Evolutionary conservation across 2,113 vertebrate species (phyloP).

Genomic region (Glareola pratincola): DNA sequence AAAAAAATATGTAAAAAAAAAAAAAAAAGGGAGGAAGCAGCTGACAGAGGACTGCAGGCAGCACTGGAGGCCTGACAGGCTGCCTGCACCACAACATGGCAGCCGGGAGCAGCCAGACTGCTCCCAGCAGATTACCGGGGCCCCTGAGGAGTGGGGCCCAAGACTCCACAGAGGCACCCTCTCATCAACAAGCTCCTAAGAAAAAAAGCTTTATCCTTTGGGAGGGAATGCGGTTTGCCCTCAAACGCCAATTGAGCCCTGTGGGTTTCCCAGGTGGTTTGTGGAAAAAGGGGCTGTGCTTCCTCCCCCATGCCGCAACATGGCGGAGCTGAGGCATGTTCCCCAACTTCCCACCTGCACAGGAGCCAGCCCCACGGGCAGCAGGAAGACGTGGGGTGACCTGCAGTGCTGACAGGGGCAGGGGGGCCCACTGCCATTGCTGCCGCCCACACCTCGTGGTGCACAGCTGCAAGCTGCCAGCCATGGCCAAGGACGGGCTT

Average conservation of each 20-base stretch:
- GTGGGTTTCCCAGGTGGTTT: neutral
- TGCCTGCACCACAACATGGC: neutral
- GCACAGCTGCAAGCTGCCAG: rapidly evolving
- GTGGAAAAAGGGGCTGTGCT: neutral
- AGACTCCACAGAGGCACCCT: rapidly evolving
- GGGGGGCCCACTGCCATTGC: rapidly evolving
- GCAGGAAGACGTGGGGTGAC: neutral
- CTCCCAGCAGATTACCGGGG: neutral
- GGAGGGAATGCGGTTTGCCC: neutral
- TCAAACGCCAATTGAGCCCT: rapidly evolving
- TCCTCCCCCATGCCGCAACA: rapidly evolving
- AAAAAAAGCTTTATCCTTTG: neutral
- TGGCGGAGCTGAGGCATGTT: neutral
- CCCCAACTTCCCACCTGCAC: neutral
- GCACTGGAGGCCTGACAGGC: neutral
- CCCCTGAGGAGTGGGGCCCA: neutral
- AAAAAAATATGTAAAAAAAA: neutral
- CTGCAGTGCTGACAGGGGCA: rapidly evolving
- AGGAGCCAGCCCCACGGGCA: neutral
- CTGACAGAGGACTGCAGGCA: neutral
- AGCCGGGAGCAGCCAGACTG: rapidly evolving
- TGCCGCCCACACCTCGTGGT: neutral
- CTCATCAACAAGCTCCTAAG: neutral
- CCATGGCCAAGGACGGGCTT: neutral
- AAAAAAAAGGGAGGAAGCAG: neutral